These are phyloP conservation scores for Pavo muticus DNA, from an alignment of 2,113 vertebrate genomes.

Conservation along the genomic window DNA sequence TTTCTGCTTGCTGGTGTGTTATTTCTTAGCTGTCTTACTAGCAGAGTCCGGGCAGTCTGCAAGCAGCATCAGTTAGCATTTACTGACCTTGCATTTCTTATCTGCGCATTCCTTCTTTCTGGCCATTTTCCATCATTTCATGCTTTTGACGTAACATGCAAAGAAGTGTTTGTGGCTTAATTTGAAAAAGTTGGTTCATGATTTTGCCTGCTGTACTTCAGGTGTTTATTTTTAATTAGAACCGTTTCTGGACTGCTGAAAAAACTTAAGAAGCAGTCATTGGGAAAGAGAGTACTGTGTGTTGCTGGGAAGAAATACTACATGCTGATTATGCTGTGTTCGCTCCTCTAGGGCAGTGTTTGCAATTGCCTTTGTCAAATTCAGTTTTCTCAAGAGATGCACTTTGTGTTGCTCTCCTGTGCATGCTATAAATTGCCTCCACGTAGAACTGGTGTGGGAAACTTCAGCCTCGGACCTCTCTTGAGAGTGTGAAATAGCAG, in stretches of 20 bases:
- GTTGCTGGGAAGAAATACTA: neutral
- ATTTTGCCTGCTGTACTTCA: neutral
- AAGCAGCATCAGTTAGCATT: neutral
- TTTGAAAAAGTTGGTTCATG: neutral
- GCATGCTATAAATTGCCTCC: neutral
- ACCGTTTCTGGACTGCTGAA: neutral
- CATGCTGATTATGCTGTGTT: rapidly evolving
- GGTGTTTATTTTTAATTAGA: neutral
- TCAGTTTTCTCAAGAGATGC: neutral
- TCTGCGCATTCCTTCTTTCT: neutral
- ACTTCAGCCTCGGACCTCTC: neutral
- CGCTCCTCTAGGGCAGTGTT: neutral
- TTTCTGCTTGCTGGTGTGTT: neutral
- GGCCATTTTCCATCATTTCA: neutral
- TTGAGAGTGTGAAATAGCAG: neutral
- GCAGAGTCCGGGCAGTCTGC: neutral
- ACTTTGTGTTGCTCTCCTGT: neutral
- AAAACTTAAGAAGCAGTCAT: neutral
- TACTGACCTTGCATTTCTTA: neutral
- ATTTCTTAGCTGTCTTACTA: neutral
- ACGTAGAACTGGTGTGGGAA: neutral
- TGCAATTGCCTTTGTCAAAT: neutral
- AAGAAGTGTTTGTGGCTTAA: neutral
- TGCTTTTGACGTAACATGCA: neutral
- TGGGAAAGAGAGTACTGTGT: neutral